Evolutionary conservation across 2,888 invertebrate genomes (phyloP).

Genomic region (Amiota minor): DNA sequence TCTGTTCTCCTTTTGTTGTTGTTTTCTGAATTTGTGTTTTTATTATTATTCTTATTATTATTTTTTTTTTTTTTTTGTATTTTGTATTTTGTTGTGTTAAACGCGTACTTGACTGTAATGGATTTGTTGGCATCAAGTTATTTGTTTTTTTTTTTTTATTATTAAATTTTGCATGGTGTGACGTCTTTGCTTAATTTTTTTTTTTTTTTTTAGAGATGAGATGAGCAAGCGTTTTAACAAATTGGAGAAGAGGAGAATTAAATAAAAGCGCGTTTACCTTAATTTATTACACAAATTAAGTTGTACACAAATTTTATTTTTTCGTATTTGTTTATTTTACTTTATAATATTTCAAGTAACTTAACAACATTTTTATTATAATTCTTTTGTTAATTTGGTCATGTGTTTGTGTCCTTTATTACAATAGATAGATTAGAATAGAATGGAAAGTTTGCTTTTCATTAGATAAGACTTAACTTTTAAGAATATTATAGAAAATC

Average conservation of each 20-base stretch:
- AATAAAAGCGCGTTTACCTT: slow-evolving; percentile 29
- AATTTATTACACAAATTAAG: slow-evolving; percentile 67
- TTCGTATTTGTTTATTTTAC: too few species aligned
- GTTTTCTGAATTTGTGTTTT: slow-evolving; percentile 2
- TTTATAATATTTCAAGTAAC: too few species aligned
- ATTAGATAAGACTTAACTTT: background rate
- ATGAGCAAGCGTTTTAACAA: background rate
- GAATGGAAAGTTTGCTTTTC: background rate
- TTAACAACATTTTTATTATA: background rate
- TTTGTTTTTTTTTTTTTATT: slow-evolving; percentile 45
- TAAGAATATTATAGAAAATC: background rate
- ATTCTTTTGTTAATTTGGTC: background rate
- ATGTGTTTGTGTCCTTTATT: too few species aligned
- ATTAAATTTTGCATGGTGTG: slow-evolving; percentile 46
- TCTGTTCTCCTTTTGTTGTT: slow-evolving; percentile 46
- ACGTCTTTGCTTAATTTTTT: slow-evolving; percentile 35
- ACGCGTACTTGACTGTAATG: slow-evolving; percentile 64
- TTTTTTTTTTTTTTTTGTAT: background rate
- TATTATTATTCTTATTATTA: too few species aligned
- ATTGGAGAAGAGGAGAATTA: background rate
- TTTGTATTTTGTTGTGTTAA: background rate
- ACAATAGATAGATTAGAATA: background rate
- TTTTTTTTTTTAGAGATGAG: background rate
- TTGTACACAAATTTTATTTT: background rate
- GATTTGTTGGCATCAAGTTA: slow-evolving; percentile 69